Percentiles rank a stretch among this genome's conserved stretches.
Conservation (phyloP, 2,888 invertebrate species). For the Conops quadrifasciatus region DNA sequence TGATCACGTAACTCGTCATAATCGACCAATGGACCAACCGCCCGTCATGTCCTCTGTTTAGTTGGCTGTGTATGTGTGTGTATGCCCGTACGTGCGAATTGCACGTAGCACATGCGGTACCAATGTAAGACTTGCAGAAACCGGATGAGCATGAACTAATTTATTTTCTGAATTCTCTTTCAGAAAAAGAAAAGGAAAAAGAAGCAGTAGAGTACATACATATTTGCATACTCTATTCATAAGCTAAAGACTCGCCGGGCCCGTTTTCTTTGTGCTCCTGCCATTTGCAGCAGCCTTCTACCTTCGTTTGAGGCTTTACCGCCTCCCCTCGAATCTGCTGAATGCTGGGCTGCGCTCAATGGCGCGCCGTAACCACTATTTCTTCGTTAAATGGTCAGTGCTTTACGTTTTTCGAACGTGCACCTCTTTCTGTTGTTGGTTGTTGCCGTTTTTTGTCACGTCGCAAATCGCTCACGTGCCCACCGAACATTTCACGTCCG, state of each 20-base stretch:
- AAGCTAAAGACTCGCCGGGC: too few species aligned
- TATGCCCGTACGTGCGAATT: neutral
- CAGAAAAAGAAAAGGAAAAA: neutral
- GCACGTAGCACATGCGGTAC: constrained; percentile 3
- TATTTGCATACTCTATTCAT: too few species aligned
- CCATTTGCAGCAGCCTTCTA: too few species aligned
- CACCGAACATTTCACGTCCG: constrained; percentile 28
- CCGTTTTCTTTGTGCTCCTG: too few species aligned
- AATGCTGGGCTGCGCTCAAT: too few species aligned
- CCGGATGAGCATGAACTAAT: neutral
- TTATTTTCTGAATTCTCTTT: neutral
- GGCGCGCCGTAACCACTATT: too few species aligned
- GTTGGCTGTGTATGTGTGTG: too few species aligned
- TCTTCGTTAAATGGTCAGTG: too few species aligned
- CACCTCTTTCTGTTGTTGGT: constrained; percentile 21
- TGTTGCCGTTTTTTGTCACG: constrained; percentile 50
- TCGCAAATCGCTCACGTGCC: constrained; percentile 37
- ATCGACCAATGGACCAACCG: neutral
- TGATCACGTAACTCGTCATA: neutral
- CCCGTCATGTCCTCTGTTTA: neutral
- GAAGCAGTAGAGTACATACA: neutral
- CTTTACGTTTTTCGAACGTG: too few species aligned
- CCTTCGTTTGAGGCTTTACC: too few species aligned
- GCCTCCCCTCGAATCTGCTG: too few species aligned
- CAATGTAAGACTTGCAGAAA: too few species aligned